These are phyloP conservation scores for Clarias batrachus DNA, from an alignment of 2,113 vertebrate genomes.

Conservation along the genomic window DNA sequence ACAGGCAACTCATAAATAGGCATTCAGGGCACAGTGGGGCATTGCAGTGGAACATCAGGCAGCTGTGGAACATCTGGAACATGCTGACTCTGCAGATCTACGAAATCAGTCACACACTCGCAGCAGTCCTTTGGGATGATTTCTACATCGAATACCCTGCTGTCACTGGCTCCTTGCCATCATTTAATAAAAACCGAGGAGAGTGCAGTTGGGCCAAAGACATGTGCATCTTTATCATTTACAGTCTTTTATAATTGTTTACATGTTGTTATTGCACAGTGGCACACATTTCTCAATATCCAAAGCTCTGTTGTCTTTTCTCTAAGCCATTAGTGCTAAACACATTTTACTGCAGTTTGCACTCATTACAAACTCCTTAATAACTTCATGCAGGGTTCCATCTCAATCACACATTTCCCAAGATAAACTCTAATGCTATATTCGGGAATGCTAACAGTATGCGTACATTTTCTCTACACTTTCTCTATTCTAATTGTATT, in stretches of 20 bases:
- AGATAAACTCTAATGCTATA: slow-evolving; percentile 11
- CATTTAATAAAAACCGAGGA: slow-evolving; percentile 3
- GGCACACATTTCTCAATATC: slow-evolving; percentile 23
- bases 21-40: slow-evolving; percentile 28
- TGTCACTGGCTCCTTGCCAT: slow-evolving; percentile 17
- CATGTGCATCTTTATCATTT: slow-evolving; percentile 21
- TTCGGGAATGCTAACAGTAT: slow-evolving; percentile 9
- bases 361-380: slow-evolving; percentile 30
- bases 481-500: background rate
- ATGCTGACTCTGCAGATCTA: slow-evolving; percentile 43
- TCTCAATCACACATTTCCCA: slow-evolving; percentile 12
- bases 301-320: slow-evolving; percentile 18
- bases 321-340: slow-evolving; percentile 16
- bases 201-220: background rate
- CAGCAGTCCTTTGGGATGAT: slow-evolving; percentile 27
- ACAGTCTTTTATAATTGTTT: slow-evolving; percentile 21
- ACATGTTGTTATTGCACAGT: slow-evolving; percentile 12
- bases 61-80: slow-evolving; percentile 50
- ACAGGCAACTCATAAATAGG: slow-evolving; percentile 37
- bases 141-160: slow-evolving; percentile 21
- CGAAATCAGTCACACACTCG: slow-evolving; percentile 34
- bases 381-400: slow-evolving; percentile 6
- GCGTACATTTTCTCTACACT: background rate
- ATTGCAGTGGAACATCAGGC: slow-evolving; percentile 33
- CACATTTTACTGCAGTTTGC: slow-evolving; percentile 32